Percentiles rank a stretch among this genome's conserved stretches.
phyloP scores from a whole-genome alignment of 2,888 invertebrate species.

The Mamestra brassicae region DNA sequence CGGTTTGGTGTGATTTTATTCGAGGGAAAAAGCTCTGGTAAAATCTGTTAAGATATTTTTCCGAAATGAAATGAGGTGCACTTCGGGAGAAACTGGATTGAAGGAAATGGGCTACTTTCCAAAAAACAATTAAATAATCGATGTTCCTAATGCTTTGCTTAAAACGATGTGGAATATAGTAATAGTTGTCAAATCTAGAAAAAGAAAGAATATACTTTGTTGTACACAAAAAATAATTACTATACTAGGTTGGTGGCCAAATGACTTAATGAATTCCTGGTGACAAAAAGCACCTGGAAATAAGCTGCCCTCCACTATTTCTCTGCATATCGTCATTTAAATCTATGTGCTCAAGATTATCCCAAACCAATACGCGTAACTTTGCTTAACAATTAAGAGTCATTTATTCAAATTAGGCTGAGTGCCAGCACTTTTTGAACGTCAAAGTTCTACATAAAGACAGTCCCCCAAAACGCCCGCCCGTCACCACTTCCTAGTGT shows the following conservation, averaged over 20 bases:
- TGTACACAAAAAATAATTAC: background rate
- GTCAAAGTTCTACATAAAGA: no score
- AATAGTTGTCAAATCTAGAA: background rate
- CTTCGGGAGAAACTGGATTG: background rate
- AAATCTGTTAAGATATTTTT: background rate
- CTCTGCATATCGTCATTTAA: background rate
- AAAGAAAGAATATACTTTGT: no score
- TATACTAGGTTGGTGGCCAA: background rate
- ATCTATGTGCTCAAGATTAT: conserved; percentile 18
- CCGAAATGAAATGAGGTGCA: background rate
- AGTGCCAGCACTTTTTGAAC: no score
- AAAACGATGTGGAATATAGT: background rate
- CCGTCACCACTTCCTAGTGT: no score
- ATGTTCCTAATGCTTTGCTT: background rate
- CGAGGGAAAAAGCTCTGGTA: background rate
- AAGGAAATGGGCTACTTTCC: no score
- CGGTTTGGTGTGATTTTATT: background rate
- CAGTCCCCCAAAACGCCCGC: no score
- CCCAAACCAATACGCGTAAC: background rate
- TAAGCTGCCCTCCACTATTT: background rate
- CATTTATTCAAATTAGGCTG: no score
- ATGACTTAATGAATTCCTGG: background rate
- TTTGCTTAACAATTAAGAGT: conserved; percentile 23
- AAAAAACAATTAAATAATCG: no score
- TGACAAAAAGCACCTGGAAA: background rate